phyloP scores from a whole-genome alignment of 1,140 invertebrate genomes.

The Agraylea sexmaculata region DNA sequence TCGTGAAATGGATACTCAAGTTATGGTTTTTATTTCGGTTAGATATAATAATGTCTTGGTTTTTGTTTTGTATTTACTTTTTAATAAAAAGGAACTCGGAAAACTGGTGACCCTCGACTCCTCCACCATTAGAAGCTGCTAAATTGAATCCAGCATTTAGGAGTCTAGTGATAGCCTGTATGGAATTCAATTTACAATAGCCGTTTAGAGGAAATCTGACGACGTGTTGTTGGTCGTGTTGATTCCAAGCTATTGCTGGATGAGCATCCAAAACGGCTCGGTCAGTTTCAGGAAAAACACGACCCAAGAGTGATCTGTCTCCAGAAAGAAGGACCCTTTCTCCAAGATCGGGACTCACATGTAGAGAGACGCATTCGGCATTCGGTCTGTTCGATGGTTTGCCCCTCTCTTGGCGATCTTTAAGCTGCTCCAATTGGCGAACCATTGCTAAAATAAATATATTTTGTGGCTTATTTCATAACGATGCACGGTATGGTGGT shows the following conservation, averaged over 20 bases:
- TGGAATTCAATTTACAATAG: constrained; percentile 84
- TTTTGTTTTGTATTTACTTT: constrained; percentile 32
- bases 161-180: constrained; percentile 78
- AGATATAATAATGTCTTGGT: too few relatives aligned
- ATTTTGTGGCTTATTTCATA: not conserved
- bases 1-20: too few relatives aligned
- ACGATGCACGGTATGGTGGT: not conserved
- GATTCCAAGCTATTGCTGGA: constrained; percentile 71
- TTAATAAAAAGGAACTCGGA: constrained; percentile 82
- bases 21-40: too few relatives aligned
- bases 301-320: constrained; percentile 65
- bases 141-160: constrained; percentile 75
- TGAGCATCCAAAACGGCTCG: constrained; percentile 72
- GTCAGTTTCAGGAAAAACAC: constrained; percentile 78
- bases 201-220: constrained; percentile 86
- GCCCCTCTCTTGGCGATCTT: constrained; percentile 39
- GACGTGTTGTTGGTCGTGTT: constrained; percentile 72
- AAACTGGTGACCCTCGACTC: constrained; percentile 85
- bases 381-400: too few relatives aligned
- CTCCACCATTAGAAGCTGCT: constrained; percentile 74
- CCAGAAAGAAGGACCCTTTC: constrained; percentile 79
- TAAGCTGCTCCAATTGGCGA: constrained; percentile 62
- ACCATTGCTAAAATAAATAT: constrained; percentile 52
- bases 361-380: constrained; percentile 77
- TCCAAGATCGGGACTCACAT: constrained; percentile 79